Evolutionary conservation across 2,113 vertebrate species (phyloP).

Genomic region (Pipra filicauda): DNA sequence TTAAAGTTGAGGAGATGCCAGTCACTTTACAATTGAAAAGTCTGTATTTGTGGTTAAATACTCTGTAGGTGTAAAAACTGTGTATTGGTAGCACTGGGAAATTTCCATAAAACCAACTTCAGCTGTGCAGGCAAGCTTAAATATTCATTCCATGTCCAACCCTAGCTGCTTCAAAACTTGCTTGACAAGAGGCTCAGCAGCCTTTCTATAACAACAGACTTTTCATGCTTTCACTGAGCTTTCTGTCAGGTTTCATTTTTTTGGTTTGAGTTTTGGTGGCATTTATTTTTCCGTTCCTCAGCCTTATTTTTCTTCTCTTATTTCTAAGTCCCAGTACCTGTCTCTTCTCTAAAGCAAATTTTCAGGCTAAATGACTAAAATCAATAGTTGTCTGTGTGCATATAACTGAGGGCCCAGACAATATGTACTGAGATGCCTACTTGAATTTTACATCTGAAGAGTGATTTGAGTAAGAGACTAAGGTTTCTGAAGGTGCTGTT

Average conservation of each 20-base stretch:
- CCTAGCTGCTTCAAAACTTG: neutral
- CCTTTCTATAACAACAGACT: neutral
- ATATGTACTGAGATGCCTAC: neutral
- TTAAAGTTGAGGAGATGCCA: neutral
- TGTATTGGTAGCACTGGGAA: neutral
- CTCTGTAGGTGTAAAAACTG: neutral
- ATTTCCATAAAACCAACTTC: neutral
- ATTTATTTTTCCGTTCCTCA: neutral
- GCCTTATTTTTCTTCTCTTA: neutral
- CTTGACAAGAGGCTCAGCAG: neutral
- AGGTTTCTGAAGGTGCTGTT: neutral
- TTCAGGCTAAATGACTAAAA: neutral
- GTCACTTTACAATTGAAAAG: neutral
- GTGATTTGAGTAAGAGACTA: neutral
- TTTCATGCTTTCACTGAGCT: neutral
- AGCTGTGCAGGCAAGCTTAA: neutral
- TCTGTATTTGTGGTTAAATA: neutral
- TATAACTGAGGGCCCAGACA: neutral
- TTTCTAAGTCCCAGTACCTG: neutral
- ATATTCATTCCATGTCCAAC: neutral
- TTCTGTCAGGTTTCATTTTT: neutral
- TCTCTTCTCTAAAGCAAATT: neutral
- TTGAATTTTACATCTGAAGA: neutral
- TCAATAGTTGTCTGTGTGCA: neutral
- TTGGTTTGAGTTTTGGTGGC: neutral